Evolutionary conservation across 2,888 invertebrate species (phyloP).

Genomic region (Luperina testacea): DNA sequence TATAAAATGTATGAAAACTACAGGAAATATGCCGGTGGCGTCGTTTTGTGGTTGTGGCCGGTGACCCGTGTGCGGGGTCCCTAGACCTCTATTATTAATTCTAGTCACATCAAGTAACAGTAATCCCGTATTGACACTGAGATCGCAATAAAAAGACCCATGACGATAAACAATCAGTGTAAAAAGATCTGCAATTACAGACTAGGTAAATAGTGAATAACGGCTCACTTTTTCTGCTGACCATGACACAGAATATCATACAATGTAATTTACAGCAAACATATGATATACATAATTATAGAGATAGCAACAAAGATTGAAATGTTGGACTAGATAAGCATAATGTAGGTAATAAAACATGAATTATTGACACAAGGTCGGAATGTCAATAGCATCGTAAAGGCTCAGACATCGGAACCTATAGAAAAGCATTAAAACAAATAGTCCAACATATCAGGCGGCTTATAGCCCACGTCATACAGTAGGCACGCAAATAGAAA

Average conservation of each 20-base stretch:
- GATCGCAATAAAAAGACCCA: slow-evolving; percentile 24
- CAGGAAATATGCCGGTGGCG: no score
- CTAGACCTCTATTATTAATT: slow-evolving; percentile 12
- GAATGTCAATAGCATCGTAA: slow-evolving; percentile 41
- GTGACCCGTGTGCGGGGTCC: no score
- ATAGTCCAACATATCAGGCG: slow-evolving; percentile 59
- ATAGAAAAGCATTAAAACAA: slow-evolving; percentile 52
- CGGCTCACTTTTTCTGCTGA: slow-evolving; percentile 51
- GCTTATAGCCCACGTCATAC: slow-evolving; percentile 58
- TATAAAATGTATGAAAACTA: no score
- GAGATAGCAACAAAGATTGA: slow-evolving; percentile 45
- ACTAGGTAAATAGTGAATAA: slow-evolving; percentile 39
- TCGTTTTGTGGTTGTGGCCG: no score
- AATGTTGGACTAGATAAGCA: slow-evolving; percentile 37
- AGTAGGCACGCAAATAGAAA: slow-evolving; percentile 60
- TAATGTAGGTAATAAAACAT: slow-evolving; percentile 28
- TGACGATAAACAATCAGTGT: slow-evolving; percentile 15
- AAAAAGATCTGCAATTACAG: slow-evolving; percentile 44
- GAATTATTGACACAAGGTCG: slow-evolving; percentile 44
- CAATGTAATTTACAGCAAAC: slow-evolving; percentile 41
- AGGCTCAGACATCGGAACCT: slow-evolving; percentile 22
- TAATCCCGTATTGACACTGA: slow-evolving; percentile 20
- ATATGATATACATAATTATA: slow-evolving; percentile 25
- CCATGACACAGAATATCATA: slow-evolving; percentile 58
- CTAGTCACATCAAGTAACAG: slow-evolving; percentile 17